Evolutionary conservation across 2,113 vertebrate species (phyloP).

Genomic region (Odobenus rosmarus): DNA sequence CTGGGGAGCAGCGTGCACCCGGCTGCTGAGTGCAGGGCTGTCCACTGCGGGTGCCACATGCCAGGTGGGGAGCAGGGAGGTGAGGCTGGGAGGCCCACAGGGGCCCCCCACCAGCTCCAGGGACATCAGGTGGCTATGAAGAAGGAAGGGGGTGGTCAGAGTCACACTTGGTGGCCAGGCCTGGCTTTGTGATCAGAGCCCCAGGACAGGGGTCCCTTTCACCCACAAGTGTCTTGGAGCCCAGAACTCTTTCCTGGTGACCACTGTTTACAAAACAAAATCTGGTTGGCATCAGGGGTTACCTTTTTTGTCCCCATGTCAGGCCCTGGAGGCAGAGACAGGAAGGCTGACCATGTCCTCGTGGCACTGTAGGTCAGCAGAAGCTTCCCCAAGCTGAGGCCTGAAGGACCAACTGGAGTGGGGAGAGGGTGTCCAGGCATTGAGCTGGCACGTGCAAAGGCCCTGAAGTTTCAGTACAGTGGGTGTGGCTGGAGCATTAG

Average conservation of each 20-base stretch:
- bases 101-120: neutral
- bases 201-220: neutral
- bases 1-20: too few relatives aligned
- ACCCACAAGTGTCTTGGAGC: neutral
- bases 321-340: neutral
- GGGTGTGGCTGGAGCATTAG: too few relatives aligned
- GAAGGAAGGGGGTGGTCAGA: neutral
- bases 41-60: fast-evolving
- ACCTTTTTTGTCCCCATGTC: neutral
- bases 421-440: fast-evolving
- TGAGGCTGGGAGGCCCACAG: neutral
- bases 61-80: neutral
- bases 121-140: neutral
- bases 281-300: neutral
- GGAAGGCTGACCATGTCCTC: neutral
- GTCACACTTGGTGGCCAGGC: neutral
- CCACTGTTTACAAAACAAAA: neutral
- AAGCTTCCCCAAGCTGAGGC: neutral
- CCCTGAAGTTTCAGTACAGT: neutral
- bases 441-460: neutral
- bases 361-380: neutral
- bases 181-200: neutral
- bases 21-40: fast-evolving
- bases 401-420: neutral
- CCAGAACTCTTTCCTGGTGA: neutral